Evolutionary conservation across 2,113 vertebrate genomes (phyloP).

Genomic region (Enhydra lutris): DNA sequence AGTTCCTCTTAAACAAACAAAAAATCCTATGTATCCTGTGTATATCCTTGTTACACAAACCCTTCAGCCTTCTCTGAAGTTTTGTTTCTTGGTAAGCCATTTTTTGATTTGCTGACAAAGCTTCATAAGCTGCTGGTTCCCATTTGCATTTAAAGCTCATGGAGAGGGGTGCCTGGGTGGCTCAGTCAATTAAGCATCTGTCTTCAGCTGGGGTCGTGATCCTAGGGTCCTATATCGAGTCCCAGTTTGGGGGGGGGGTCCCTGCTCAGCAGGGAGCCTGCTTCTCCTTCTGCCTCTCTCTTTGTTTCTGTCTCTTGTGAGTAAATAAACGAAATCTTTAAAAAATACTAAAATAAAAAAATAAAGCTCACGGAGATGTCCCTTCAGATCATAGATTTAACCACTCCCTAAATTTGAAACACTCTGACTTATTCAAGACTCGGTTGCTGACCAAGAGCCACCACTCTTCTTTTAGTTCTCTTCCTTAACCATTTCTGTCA

Average conservation of each 20-base stretch:
- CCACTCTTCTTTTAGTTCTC: background rate
- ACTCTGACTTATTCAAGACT: background rate
- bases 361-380: background rate
- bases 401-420: background rate
- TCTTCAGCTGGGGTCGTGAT: background rate
- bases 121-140: background rate
- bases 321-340: background rate
- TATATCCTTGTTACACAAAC: background rate
- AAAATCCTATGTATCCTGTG: background rate
- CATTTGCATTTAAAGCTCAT: background rate
- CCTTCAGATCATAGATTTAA: background rate
- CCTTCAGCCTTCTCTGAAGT: background rate
- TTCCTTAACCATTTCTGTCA: background rate
- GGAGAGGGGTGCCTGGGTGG: background rate
- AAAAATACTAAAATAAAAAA: background rate
- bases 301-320: background rate
- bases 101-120: background rate
- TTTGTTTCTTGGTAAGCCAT: background rate
- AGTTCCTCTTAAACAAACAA: background rate
- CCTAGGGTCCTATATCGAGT: background rate
- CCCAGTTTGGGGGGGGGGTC: background rate
- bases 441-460: background rate
- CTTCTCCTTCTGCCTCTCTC: background rate
- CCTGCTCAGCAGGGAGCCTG: no score
- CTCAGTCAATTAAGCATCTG: background rate